Evolutionary conservation across 2,888 invertebrate species (phyloP), one percentile per base, ranked within the genome.

Genomic region (Dasypolia templi): DNA sequence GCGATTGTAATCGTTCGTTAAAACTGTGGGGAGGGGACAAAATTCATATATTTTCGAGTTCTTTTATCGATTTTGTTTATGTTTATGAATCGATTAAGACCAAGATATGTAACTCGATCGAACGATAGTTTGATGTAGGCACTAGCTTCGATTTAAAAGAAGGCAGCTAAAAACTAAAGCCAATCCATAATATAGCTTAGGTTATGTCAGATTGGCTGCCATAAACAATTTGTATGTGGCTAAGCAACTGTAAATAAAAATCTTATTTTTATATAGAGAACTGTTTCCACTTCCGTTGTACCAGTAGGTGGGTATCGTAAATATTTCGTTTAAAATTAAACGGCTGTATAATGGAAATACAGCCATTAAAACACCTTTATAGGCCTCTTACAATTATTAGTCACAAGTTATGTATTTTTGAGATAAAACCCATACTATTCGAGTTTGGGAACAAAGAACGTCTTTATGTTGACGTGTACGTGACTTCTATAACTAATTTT

Each of bases 301-400:
- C 89, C 87, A 85, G 85, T 87, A 89, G 92, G 92, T 92, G 91
- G 91, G 91, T 83, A 80, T 78, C 75, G 77, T 82, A 79, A 76
- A 67, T 77, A 74, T 61, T 67, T 79, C 74, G 59, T 72, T 75
- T 32, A 62, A 42, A 58, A 68, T 84, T 73, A 68, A 75, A 83
- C 59, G 72, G 55, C 63, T 32, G 39, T 80, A 72, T 61, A 49
- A 63, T 58, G 64, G 9, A 35, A 59, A 83, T 83, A 83, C 53
- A 62, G 56, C 56, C 59, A 71, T 53, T 70, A 49, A 26, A 56
- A 70, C 42, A 39, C 61, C 53, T 74, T 58, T 12, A 14, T 69
- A 72, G 72, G 66, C 58, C 42, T 65, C 75, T 74, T 72, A 83
- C 1, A 78, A n/a, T 64, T 68, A 82, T 83, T 83, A 83, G 82